These are phyloP conservation scores for Drosophila ohnishii DNA, from an alignment of 1,140 invertebrate species.

Conservation along the genomic window DNA sequence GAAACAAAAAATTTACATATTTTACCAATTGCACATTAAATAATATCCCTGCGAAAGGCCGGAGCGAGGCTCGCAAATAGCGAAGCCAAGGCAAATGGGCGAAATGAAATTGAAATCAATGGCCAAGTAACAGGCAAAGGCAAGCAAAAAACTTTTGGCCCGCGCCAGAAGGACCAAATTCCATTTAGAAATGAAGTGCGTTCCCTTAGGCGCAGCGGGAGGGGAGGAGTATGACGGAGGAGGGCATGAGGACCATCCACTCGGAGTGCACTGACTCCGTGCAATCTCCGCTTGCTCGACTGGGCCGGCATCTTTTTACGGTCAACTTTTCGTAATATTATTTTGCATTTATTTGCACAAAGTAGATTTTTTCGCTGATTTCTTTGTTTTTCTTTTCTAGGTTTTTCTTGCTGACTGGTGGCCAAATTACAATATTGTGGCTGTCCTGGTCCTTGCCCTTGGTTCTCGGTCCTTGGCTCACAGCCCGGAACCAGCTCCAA, in stretches of 20 bases:
- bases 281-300: slow-evolving; percentile 7
- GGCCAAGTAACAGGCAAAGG: slow-evolving; percentile 53
- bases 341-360: slow-evolving; percentile 77
- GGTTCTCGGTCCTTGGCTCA: neutral
- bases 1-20: slow-evolving; percentile 20
- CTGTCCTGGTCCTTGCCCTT: slow-evolving; percentile 7
- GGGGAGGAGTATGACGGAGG: neutral
- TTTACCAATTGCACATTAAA: slow-evolving; percentile 68
- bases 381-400: slow-evolving; percentile 61
- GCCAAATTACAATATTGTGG: slow-evolving; percentile 71
- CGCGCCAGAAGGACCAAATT: slow-evolving; percentile 58
- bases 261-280: slow-evolving; percentile 58
- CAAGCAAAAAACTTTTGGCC: slow-evolving; percentile 50
- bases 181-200: slow-evolving; percentile 75
- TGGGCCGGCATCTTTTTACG: slow-evolving; percentile 50
- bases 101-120: slow-evolving; percentile 73
- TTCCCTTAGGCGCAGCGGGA: slow-evolving; percentile 55
- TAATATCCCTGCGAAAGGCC: slow-evolving; percentile 23
- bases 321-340: slow-evolving; percentile 78
- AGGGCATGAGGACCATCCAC: slow-evolving; percentile 11
- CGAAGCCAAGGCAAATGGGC: slow-evolving; percentile 6
- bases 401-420: slow-evolving; percentile 33
- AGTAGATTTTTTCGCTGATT: slow-evolving; percentile 45
- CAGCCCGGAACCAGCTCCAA: neutral
- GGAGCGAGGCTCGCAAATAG: slow-evolving; percentile 3